These are phyloP conservation scores for Horisme vitalbata DNA, from an alignment of 2,888 invertebrate genomes.

Conservation along the genomic window DNA sequence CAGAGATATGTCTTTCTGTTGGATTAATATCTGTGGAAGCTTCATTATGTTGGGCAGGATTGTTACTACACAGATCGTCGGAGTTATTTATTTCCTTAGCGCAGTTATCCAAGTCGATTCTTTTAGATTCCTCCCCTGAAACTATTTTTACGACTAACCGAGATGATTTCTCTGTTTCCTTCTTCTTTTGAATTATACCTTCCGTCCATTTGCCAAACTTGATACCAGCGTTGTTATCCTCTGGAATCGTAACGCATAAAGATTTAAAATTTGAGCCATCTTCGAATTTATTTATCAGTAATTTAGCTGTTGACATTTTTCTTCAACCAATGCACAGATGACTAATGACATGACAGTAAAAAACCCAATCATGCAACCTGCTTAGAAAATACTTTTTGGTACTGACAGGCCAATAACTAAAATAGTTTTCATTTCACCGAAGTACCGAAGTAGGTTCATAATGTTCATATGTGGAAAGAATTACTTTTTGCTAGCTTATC, in stretches of 20 bases:
- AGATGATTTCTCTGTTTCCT: constrained; percentile 53
- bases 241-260: constrained; percentile 58
- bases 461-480: too few relatives aligned
- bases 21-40: neutral
- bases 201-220: constrained; percentile 66
- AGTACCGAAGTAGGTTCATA: too few relatives aligned
- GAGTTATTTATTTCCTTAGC: constrained; percentile 48
- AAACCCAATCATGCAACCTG: too few relatives aligned
- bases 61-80: constrained; percentile 5
- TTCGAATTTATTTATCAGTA: constrained; percentile 74
- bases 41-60: too few relatives aligned
- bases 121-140: constrained; percentile 52
- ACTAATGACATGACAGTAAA: constrained; percentile 24
- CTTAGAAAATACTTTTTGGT: too few relatives aligned
- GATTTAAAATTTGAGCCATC: constrained; percentile 61
- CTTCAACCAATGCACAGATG: too few relatives aligned
- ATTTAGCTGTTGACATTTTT: constrained; percentile 71
- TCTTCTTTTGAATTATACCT: constrained; percentile 52
- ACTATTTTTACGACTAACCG: constrained; percentile 70
- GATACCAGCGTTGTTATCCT: constrained; percentile 44
- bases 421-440: constrained; percentile 9
- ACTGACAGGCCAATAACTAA: too few relatives aligned
- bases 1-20: constrained; percentile 4
- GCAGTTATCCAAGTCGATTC: constrained; percentile 63
- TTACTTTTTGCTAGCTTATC: too few relatives aligned